Conservation (phyloP, 2,888 invertebrate species). For the Petrophora chlorosata region DNA sequence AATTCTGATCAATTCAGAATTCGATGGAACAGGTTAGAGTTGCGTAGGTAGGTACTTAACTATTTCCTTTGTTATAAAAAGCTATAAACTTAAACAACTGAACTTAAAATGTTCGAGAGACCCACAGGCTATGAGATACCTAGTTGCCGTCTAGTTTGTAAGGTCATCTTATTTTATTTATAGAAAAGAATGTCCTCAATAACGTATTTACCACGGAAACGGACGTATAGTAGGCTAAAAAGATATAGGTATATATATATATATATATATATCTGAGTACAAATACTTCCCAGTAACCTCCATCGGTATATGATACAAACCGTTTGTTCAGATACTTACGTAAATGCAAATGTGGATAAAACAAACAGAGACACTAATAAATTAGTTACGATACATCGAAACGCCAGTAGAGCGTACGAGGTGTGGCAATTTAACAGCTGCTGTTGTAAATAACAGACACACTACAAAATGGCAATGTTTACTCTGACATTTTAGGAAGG, state of each 20-base stretch:
- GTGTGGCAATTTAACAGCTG: constrained; percentile 32
- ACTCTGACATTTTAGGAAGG: constrained; percentile 23
- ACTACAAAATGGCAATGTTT: constrained; percentile 34
- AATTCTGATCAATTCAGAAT: constrained; percentile 1
- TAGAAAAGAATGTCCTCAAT: constrained; percentile 22
- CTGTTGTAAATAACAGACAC: constrained; percentile 41
- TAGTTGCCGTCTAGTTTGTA: not conserved
- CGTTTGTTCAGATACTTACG: constrained; percentile 25
- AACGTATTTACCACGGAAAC: constrained; percentile 16
- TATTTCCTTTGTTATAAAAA: not conserved
- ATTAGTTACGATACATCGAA: constrained; percentile 28
- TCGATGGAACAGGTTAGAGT: not conserved
- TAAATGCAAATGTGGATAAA: constrained; percentile 33
- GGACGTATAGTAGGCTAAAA: too few species aligned
- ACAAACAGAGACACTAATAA: constrained; percentile 31
- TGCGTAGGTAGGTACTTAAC: too few species aligned
- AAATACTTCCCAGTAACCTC: constrained; percentile 9
- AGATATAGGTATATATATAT: too few species aligned
- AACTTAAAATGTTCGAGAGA: constrained; percentile 6
- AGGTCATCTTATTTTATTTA: constrained; percentile 16
- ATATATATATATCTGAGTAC: too few species aligned
- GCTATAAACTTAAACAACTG: not conserved
- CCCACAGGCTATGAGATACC: not conserved
- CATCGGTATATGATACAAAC: constrained; percentile 10
- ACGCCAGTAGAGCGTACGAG: constrained; percentile 32